A percentile compares a stretch with the other conserved stretches of the same genome.
Evolutionary conservation across 2,888 invertebrate species (phyloP).

Genomic region (Brachyptera risi): DNA sequence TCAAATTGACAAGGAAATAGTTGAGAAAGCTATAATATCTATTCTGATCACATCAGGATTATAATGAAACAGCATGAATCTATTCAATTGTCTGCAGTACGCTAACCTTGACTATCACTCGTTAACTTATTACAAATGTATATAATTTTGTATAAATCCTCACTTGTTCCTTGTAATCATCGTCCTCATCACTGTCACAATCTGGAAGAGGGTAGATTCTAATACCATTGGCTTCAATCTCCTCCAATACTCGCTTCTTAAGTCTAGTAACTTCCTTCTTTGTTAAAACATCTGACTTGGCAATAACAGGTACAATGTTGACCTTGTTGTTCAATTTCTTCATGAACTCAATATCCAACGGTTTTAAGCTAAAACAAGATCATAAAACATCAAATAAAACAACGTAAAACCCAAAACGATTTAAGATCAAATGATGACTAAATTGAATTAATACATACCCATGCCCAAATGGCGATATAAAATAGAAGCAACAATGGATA

Average conservation of each 20-base stretch:
- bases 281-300: constrained; percentile 92
- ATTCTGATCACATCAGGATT: too few relatives aligned
- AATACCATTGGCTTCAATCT: constrained; percentile 86
- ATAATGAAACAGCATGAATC: too few relatives aligned
- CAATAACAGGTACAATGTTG: constrained; percentile 96
- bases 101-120: too few relatives aligned
- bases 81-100: too few relatives aligned
- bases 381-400: neutral
- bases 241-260: constrained; percentile 83
- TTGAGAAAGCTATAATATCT: too few relatives aligned
- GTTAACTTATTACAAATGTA: too few relatives aligned
- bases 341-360: constrained; percentile 93
- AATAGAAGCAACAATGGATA: constrained; percentile 97
- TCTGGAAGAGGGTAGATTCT: constrained; percentile 94
- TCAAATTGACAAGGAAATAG: too few relatives aligned
- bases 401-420: neutral
- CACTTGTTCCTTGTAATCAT: constrained; percentile 90
- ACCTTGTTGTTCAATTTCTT: constrained; percentile 93
- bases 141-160: constrained; percentile 10
- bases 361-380: constrained; percentile 67
- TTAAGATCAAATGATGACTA: neutral
- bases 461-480: constrained; percentile 95
- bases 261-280: constrained; percentile 85
- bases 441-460: constrained; percentile 58
- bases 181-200: constrained; percentile 92